A percentile compares a stretch with the other conserved stretches of the same genome.
phyloP scores from a whole-genome alignment of 2,797 vertebrate genomes.

The Fistularia commersonii region DNA sequence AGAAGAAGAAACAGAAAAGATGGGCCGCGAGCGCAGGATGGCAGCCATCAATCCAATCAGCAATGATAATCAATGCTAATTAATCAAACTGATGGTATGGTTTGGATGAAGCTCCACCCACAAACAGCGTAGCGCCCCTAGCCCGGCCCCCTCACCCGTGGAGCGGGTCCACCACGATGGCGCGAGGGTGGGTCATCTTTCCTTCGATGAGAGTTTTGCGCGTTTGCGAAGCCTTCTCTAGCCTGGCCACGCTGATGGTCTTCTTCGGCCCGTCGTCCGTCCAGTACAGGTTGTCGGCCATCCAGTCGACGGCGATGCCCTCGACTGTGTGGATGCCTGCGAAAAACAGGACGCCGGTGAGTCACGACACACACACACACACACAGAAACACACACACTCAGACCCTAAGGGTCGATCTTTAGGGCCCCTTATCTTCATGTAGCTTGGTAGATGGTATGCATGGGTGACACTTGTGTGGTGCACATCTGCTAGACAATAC shows the following conservation, averaged over 20 bases:
- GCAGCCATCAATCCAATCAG: too few relatives aligned
- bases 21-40: too few relatives aligned
- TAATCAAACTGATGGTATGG: too few relatives aligned
- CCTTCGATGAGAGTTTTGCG: constrained; percentile 93
- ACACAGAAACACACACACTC: background rate
- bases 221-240: constrained; percentile 94
- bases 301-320: constrained; percentile 97
- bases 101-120: too few relatives aligned
- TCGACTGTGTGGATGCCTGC: constrained; percentile 95
- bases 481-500: too few relatives aligned
- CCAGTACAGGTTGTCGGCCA: constrained; percentile 98
- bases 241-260: constrained; percentile 93
- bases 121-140: background rate
- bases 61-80: too few relatives aligned
- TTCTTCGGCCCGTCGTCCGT: constrained; percentile 96
- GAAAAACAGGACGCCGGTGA: constrained; percentile 14
- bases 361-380: background rate
- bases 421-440: background rate
- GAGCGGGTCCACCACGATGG: constrained; percentile 93
- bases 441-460: too few relatives aligned
- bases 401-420: too few relatives aligned
- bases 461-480: too few relatives aligned
- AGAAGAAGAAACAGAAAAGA: too few relatives aligned
- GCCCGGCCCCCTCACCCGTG: constrained; percentile 78
- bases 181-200: constrained; percentile 95